These are phyloP conservation scores for Clarias macrocephalus DNA, from an alignment of 2,113 vertebrate genomes.

Conservation along the genomic window DNA sequence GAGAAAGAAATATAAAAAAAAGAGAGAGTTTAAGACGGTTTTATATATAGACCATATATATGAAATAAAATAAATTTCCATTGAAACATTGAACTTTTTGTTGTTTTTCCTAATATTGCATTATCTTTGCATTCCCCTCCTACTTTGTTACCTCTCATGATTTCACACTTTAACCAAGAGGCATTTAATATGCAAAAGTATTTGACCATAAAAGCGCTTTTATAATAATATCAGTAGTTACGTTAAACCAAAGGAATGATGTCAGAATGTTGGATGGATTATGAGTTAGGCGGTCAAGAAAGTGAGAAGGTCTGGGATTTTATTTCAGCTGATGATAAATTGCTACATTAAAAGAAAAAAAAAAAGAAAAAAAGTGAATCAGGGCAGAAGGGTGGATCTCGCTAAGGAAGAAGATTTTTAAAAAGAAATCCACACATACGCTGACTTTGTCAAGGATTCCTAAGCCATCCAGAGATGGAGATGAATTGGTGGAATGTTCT, in stretches of 20 bases:
- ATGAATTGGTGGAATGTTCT: slow-evolving; percentile 78
- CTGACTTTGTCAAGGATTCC: slow-evolving; percentile 90
- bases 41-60: neutral
- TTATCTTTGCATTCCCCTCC: neutral
- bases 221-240: neutral
- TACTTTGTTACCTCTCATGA: neutral
- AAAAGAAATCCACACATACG: slow-evolving; percentile 80
- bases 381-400: slow-evolving; percentile 64
- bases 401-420: neutral
- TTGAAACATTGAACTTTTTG: neutral
- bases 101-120: neutral
- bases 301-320: slow-evolving; percentile 60
- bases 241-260: neutral
- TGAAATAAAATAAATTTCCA: neutral
- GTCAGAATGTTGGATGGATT: slow-evolving; percentile 81
- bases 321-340: slow-evolving; percentile 81
- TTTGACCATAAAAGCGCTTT: neutral
- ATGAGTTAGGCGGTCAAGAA: slow-evolving; percentile 88
- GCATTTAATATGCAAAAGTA: neutral
- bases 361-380: slow-evolving; percentile 63
- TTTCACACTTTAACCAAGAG: neutral
- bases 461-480: slow-evolving; percentile 93
- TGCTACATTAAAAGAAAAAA: slow-evolving; percentile 69
- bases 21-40: no score
- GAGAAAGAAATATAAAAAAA: neutral